Evolutionary conservation across 2,113 vertebrate species (phyloP).

Genomic region (Fulmarus glacialis): DNA sequence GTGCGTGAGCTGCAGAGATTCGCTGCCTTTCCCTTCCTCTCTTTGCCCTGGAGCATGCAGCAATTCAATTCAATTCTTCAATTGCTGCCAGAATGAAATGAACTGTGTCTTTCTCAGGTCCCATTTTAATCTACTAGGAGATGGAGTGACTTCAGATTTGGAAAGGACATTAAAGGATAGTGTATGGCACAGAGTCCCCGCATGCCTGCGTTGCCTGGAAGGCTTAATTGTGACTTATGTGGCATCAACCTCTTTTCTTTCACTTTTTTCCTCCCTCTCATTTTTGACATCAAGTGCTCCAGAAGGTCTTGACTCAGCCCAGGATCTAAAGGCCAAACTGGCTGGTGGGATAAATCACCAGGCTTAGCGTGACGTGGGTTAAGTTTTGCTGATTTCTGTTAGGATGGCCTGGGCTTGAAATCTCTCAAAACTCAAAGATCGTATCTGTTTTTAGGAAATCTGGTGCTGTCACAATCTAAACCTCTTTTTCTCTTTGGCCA

Average conservation of each 20-base stretch:
- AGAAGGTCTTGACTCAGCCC: conserved; percentile 12
- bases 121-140: conserved; percentile 21
- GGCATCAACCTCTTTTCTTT: not conserved
- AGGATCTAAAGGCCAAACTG: not conserved
- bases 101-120: not conserved
- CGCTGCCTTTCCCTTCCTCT: not conserved
- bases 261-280: not conserved
- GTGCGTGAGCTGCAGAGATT: not conserved
- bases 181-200: not conserved
- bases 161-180: conserved; percentile 2
- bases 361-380: not conserved
- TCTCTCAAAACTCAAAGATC: not conserved
- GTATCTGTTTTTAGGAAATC: not conserved
- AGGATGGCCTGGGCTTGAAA: not conserved
- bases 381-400: not conserved
- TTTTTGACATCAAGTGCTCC: not conserved
- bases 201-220: not conserved
- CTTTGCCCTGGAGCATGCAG: not conserved
- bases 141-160: conserved; percentile 16
- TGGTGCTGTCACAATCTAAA: not conserved
- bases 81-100: conserved; percentile 31
- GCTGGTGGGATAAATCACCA: not conserved
- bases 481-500: not conserved
- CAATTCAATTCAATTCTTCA: conserved; percentile 31
- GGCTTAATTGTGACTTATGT: not conserved